Evolutionary conservation across 1,140 invertebrate species (phyloP), one percentile per base, ranked within the genome.

Genomic region (Glossosoma conforme): DNA sequence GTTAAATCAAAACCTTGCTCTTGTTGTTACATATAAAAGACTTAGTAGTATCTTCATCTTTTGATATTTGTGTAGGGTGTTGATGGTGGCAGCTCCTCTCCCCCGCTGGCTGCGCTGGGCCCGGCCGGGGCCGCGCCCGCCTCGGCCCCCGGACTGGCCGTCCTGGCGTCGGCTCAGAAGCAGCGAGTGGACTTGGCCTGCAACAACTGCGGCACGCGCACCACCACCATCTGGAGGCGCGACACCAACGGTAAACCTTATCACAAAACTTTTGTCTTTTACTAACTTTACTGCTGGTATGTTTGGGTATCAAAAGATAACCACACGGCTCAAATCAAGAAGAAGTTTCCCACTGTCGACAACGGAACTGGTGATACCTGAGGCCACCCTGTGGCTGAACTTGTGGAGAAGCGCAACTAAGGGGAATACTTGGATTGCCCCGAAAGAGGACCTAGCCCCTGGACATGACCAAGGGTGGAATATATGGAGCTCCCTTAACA

Each of bases 201-300:
- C 68, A 85, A 81, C 54, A 90, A 90, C 70, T 90, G 87, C 68
- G 87, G 87, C 36, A 95, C 92, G 1, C 83, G 85, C 65, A 93
- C 87, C 10, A 96, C 92, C 17, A 94, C 92, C 1, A 89, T 96
- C 44, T 95, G 92, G 92, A 77, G 92, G 62, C 78, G 92, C 56
- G 92, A 93, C 69, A 81, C 87, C 58, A 81, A 86, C 61, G 92
- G 87, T 22, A 45, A 44, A 8, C n/a, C 10, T 33, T 32, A 14
- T 9, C 6, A 8, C 25, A 28, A n/a, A 30, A 30, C n/a, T 9
- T n/a, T 9, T 9, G 8, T 9, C n/a, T 30, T 30, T 30, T n/a
- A n/a, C n/a, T n/a, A n/a, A n/a, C n/a, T n/a, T n/a, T n/a, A n/a
- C n/a, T n/a, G n/a, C n/a, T n/a, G n/a, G n/a, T n/a, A n/a, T n/a